Evolutionary conservation across 2,888 invertebrate species (phyloP).

Genomic region (Diaperis boleti): DNA sequence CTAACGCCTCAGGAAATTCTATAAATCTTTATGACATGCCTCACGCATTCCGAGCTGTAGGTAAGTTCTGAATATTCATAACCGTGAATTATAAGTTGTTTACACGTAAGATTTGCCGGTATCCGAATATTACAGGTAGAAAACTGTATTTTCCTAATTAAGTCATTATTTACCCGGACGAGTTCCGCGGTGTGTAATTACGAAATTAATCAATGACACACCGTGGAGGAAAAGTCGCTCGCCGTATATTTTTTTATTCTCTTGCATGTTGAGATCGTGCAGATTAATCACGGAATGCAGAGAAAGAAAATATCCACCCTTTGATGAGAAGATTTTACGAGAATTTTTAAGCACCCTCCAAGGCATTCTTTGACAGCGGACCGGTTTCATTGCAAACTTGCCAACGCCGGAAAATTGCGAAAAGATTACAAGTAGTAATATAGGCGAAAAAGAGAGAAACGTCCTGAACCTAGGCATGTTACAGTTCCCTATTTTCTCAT

Average conservation of each 20-base stretch:
- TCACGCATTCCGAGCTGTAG: conserved; percentile 25
- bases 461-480: too few relatives aligned
- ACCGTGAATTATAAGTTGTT: conserved; percentile 47
- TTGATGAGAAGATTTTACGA: conserved; percentile 26
- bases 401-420: background rate
- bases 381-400: background rate
- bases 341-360: conserved; percentile 12
- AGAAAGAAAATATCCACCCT: conserved; percentile 30
- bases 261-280: conserved; percentile 40
- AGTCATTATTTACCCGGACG: conserved; percentile 44
- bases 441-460: too few relatives aligned
- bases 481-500: too few relatives aligned
- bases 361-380: conserved; percentile 20
- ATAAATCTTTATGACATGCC: conserved; percentile 39
- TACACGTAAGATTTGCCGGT: conserved; percentile 49
- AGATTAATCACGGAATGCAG: conserved; percentile 41
- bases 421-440: background rate
- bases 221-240: conserved; percentile 29
- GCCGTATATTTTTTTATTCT: conserved; percentile 38
- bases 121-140: conserved; percentile 46
- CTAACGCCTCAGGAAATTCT: conserved; percentile 33
- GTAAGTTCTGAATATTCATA: conserved; percentile 42
- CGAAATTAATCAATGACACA: conserved; percentile 42
- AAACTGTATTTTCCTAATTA: conserved; percentile 41
- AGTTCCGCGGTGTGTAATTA: conserved; percentile 37